Base-by-base conservation (phyloP, 2,888 invertebrate species). In the Rambutsinella grinnellia region DNA sequence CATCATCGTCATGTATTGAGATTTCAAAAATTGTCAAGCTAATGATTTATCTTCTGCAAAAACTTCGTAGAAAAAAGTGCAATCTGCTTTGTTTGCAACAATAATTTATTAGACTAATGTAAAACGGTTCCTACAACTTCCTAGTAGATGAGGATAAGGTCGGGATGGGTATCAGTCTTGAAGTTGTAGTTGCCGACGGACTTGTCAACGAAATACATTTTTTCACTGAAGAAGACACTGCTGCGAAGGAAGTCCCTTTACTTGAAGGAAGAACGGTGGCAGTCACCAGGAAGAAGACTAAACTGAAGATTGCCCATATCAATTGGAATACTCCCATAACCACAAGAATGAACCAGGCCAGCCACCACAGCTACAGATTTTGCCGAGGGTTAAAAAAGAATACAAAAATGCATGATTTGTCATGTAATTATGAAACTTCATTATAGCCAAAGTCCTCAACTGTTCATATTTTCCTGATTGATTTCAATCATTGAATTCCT, bases 301-400 rank as follows among this genome's bases (percentile, higher is more conserved):
- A 76, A 63, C 78, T 76, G 54, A 81, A 54, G 68, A 81, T 65
- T 71, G 78, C 76, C 83, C 82, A 82, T 46, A 82, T 70, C 62
- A 79, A 71, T 69, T 83, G 80, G 67, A 79, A 61, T 61, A 79
- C 78, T 63, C 82, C 82, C 78, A 81, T 76, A 66, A 83, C 78
- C 80, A 81, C 66, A 76, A 81, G 70, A 58, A 80, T 62, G 62
- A 79, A 67, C 80, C 80, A 83, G 68, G 80, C 80, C 76, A 82
- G 67, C 81, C 81, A 81, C 81, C 81, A 82, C 66, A 81, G 78
- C 83, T 83, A 81, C 68, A 57, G 27, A 46, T 58, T 58, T 68
- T 62, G 3, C 51, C 36, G 5, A 63, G 63, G 49, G 63, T 68
- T 26, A 24, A 44, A 66, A 58, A 70, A 62, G 19, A 51, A 65